Evolutionary conservation across 2,888 invertebrate species (phyloP).

Genomic region (Antheraea yamamai): DNA sequence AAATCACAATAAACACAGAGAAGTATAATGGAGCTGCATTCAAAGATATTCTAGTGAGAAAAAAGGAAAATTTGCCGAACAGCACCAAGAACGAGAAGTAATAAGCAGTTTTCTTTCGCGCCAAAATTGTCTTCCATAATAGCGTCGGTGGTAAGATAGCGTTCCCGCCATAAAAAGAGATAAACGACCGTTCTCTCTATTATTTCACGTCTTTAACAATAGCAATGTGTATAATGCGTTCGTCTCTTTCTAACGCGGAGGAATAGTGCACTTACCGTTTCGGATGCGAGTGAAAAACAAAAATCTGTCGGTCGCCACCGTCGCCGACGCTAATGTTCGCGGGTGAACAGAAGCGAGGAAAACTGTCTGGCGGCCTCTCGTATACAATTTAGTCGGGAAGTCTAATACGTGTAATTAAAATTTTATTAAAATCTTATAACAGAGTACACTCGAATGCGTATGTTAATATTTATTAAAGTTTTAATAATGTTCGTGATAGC

Average conservation of each 20-base stretch:
- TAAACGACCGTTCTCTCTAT: slow-evolving; percentile 82
- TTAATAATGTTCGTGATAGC: slow-evolving; percentile 55
- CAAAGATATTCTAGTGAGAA: slow-evolving; percentile 22
- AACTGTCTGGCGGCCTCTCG: slow-evolving; percentile 64
- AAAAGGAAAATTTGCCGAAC: slow-evolving; percentile 51
- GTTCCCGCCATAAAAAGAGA: slow-evolving; percentile 80
- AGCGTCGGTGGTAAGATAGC: slow-evolving; percentile 78
- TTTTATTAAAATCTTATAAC: slow-evolving; percentile 70
- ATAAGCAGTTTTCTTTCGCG: slow-evolving; percentile 82
- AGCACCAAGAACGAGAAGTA: slow-evolving; percentile 75
- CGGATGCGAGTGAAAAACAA: slow-evolving; percentile 73
- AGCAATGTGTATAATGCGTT: slow-evolving; percentile 76
- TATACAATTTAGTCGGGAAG: slow-evolving; percentile 76
- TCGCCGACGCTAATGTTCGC: slow-evolving; percentile 69
- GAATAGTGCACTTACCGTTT: slow-evolving; percentile 46
- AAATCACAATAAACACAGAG: not conserved
- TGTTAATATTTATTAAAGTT: slow-evolving; percentile 66
- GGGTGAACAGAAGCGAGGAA: slow-evolving; percentile 55
- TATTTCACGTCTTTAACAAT: slow-evolving; percentile 81
- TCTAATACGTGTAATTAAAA: slow-evolving; percentile 80
- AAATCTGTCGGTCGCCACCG: slow-evolving; percentile 72
- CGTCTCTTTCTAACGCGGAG: slow-evolving; percentile 63
- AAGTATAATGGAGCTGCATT: slow-evolving; percentile 26
- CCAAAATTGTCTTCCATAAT: slow-evolving; percentile 82
- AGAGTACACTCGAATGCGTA: slow-evolving; percentile 59